A percentile compares a stretch with the other conserved stretches of the same genome.
Evolutionary conservation across 2,888 invertebrate species (phyloP).

Genomic region (Zygothrica quintamaculata): DNA sequence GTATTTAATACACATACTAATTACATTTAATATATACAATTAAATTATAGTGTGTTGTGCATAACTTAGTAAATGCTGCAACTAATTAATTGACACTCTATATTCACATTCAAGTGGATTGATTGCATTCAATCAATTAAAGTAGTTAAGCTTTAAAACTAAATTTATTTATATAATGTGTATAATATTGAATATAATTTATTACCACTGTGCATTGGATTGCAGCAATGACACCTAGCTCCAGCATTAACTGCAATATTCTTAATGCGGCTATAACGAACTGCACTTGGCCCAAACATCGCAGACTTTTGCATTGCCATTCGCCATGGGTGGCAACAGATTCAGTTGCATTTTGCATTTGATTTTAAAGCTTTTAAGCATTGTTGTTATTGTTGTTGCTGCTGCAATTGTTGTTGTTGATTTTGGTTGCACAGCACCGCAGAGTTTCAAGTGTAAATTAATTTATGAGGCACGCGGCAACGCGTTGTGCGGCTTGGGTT

Average conservation of each 20-base stretch:
- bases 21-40: constrained; percentile 20
- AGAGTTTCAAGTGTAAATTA: constrained; percentile 77
- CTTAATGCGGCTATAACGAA: constrained; percentile 57
- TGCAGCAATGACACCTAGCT: too few species aligned
- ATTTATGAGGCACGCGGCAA: constrained; percentile 74
- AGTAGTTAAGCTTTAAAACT: too few species aligned
- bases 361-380: constrained; percentile 51
- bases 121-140: too few species aligned
- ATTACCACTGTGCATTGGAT: too few species aligned
- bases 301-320: constrained; percentile 45
- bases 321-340: constrained; percentile 59
- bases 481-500: constrained; percentile 55
- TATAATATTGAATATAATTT: too few species aligned
- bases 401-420: constrained; percentile 35
- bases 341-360: constrained; percentile 61
- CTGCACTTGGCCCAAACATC: constrained; percentile 52
- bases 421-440: constrained; percentile 50
- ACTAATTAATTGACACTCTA: background rate
- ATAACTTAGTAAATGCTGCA: background rate
- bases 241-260: constrained; percentile 6
- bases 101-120: background rate
- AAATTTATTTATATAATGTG: too few species aligned
- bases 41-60: constrained; percentile 14
- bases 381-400: constrained; percentile 36
- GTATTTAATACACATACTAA: too few species aligned